Conservation (phyloP, 1,140 invertebrate genomes). For the Coboldia fuscipes region DNA sequence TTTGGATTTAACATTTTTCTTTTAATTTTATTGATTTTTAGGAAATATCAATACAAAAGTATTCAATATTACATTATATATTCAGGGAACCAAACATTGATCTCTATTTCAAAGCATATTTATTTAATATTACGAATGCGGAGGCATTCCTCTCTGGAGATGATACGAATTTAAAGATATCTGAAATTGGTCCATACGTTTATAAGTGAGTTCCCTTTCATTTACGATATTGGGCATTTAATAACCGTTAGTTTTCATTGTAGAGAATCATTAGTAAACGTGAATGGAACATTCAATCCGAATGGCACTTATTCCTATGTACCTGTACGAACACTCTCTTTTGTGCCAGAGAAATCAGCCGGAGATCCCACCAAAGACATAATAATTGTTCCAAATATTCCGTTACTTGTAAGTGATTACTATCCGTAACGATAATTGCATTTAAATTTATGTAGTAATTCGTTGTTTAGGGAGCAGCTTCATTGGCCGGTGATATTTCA, state of each 20-base stretch:
- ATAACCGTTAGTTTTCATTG: constrained; percentile 3
- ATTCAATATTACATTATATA: constrained; percentile 31
- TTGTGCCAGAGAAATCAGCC: constrained; percentile 42
- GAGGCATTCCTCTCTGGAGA: constrained; percentile 40
- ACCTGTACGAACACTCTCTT: constrained; percentile 40
- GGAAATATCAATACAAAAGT: constrained; percentile 29
- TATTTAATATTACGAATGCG: constrained; percentile 72
- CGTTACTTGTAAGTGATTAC: constrained; percentile 33
- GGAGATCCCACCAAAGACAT: constrained; percentile 37
- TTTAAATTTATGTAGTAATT: neutral
- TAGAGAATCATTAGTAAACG: constrained; percentile 45
- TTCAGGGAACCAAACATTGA: constrained; percentile 49
- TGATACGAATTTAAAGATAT: constrained; percentile 41
- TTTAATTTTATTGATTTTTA: constrained; percentile 13
- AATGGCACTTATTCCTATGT: constrained; percentile 58
- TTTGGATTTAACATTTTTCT: neutral
- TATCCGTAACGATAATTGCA: constrained; percentile 12
- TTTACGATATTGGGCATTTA: neutral
- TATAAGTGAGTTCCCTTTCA: constrained; percentile 42
- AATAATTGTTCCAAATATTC: constrained; percentile 52
- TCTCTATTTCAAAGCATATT: constrained; percentile 46
- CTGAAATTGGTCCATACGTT: constrained; percentile 68
- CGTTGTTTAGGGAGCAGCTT: constrained; percentile 16
- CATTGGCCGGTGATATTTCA: constrained; percentile 11
- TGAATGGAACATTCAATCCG: constrained; percentile 39